A percentile compares a stretch with the other conserved stretches of the same genome.
Evolutionary conservation across 1,140 invertebrate species (phyloP).

Genomic region (Leptopilina boulardi): DNA sequence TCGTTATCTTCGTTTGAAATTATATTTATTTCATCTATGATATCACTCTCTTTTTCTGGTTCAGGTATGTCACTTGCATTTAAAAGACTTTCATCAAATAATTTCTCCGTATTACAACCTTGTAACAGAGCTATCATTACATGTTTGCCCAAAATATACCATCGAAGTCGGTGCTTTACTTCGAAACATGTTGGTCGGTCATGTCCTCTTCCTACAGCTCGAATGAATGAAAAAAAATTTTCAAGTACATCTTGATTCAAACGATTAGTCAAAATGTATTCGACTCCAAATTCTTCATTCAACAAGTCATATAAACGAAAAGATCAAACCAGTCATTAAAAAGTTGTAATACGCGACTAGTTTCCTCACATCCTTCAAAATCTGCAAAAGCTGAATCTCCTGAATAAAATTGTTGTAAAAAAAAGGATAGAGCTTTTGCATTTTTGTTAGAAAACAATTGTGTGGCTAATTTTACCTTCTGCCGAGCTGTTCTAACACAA

Average conservation of each 20-base stretch:
- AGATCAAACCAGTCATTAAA: no score
- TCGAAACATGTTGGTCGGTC: neutral
- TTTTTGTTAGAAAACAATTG: conserved; percentile 36
- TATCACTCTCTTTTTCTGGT: no score
- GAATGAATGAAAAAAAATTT: neutral
- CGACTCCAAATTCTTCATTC: neutral
- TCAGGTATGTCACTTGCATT: neutral
- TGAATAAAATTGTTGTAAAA: neutral
- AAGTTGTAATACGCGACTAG: no score
- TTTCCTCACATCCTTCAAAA: no score
- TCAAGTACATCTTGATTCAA: neutral
- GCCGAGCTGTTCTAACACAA: neutral
- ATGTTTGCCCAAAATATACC: no score
- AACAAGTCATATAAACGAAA: neutral
- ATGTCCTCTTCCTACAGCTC: neutral
- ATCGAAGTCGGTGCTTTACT: neutral
- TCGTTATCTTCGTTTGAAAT: no score
- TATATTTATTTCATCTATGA: no score
- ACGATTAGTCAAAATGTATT: neutral
- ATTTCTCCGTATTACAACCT: neutral
- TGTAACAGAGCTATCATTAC: neutral
- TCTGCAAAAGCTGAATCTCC: neutral
- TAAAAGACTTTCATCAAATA: neutral
- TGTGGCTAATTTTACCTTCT: conserved; percentile 23
- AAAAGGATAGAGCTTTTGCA: neutral